Base-by-base conservation (phyloP, 2,797 vertebrate genomes). In the Hypotaenidia philippensis region DNA sequence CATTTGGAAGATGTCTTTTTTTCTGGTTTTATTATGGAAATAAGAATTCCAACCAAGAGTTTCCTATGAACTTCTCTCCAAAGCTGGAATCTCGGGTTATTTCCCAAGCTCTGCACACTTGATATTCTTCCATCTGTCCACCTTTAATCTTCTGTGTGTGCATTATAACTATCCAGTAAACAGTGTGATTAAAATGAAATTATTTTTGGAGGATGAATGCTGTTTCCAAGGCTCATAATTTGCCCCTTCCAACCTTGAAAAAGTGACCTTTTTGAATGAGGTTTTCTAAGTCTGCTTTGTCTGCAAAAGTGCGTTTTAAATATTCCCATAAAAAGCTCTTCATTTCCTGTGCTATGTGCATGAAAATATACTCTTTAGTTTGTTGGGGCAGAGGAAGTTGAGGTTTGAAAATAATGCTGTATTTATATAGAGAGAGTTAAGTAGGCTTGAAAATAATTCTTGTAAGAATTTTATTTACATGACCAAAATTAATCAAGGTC, bases 401-500 rank as follows among this genome's bases (percentile, higher is more conserved):
- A 90, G 59, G 57, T 88, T 89, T 74, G 52, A 95, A 89, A 94
- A 96, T 91, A 90, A 81, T 56, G 47, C 25, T 78, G 34, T 52
- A 44, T 93, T 90, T 94, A 75, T 84, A 81, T 23, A 72, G 1
- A 86, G 75, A 71, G 75, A 71, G 19, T 60, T 94, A 86, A 94
- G 81, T 65, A 76, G 77, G 31, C 66, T 90, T 89, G 74, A 85
- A 90, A 97, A 92, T 88, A 88, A 88, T 69, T 31, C 23, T 82
- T 88, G 47, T 83, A 95, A 79, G 56, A 70, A 29, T 57, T 83
- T 82, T 93, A 90, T 97, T 94, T 93, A 89, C 77, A 90, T 25
- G 50, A 92, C 44, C 77, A 87, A 90, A 94, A 79, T 90, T 77
- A 91, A 95, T 95, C 91, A 95, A 92, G 91, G 55, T 87, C 61